Evolutionary conservation across 2,888 invertebrate genomes (phyloP).

Genomic region (Desoria tigrina): DNA sequence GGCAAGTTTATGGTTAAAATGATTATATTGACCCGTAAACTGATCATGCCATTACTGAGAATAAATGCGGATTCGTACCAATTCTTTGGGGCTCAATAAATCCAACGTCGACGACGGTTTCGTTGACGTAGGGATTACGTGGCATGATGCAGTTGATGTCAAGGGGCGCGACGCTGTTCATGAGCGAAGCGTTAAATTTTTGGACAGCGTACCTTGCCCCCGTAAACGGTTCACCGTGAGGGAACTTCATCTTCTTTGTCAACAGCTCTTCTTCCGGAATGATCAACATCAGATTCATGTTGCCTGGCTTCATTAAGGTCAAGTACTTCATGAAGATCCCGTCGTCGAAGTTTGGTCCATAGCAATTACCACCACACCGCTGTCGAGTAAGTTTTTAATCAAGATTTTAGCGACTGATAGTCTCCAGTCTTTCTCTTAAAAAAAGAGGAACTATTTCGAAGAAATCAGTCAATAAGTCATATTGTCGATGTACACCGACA

Average conservation of each 20-base stretch:
- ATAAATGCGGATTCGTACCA: background rate
- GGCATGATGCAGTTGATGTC: background rate
- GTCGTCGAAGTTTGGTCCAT: background rate
- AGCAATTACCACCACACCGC: too few relatives aligned
- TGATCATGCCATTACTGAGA: too few relatives aligned
- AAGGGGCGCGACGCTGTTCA: background rate
- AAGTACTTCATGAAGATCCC: background rate
- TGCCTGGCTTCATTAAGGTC: background rate
- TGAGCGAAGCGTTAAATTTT: background rate
- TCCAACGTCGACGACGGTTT: background rate
- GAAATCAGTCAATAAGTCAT: too few relatives aligned
- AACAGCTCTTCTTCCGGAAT: background rate
- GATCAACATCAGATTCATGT: background rate
- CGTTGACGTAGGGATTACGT: background rate
- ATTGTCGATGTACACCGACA: too few relatives aligned
- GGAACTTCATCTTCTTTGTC: background rate
- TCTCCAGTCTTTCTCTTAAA: too few relatives aligned
- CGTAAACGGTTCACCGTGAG: background rate
- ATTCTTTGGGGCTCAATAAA: background rate
- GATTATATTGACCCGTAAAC: too few relatives aligned
- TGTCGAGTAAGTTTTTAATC: too few relatives aligned
- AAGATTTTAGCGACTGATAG: too few relatives aligned
- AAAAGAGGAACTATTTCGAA: too few relatives aligned
- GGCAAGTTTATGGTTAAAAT: too few relatives aligned
- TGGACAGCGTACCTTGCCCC: background rate